These are phyloP conservation scores for Oryzias melastigma DNA, from an alignment of 2,113 vertebrate genomes.

Conservation along the genomic window DNA sequence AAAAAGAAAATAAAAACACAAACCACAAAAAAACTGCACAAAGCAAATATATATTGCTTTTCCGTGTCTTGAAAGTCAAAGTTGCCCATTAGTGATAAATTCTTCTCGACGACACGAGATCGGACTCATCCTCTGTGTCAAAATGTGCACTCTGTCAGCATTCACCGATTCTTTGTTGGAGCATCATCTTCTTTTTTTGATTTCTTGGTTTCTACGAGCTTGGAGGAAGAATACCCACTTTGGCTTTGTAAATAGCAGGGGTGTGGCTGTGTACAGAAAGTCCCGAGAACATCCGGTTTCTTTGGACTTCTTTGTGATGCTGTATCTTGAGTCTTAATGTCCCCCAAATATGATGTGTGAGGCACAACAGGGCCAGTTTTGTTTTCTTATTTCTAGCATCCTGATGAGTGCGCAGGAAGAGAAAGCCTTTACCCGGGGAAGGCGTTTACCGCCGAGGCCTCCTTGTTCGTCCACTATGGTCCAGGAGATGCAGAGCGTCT, in stretches of 20 bases:
- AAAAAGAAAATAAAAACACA: constrained; percentile 4
- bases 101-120: constrained; percentile 34
- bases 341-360: constrained; percentile 49
- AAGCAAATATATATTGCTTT: constrained; percentile 47
- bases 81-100: constrained; percentile 45
- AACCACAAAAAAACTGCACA: constrained; percentile 23
- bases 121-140: constrained; percentile 57
- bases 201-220: constrained; percentile 46
- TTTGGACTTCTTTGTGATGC: constrained; percentile 69
- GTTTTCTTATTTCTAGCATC: constrained; percentile 34
- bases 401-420: constrained; percentile 38
- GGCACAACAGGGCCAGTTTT: constrained; percentile 52
- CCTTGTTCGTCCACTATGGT: constrained; percentile 35
- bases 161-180: constrained; percentile 46
- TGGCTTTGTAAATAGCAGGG: constrained; percentile 74
- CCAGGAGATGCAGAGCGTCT: constrained; percentile 40
- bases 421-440: constrained; percentile 51
- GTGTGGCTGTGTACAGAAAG: constrained; percentile 52
- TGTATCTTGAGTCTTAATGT: constrained; percentile 60
- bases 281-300: constrained; percentile 58
- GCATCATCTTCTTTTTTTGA: constrained; percentile 36
- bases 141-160: constrained; percentile 43
- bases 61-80: constrained; percentile 43
- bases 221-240: constrained; percentile 45
- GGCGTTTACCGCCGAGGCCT: constrained; percentile 47